Evolutionary conservation across 2,797 vertebrate genomes (phyloP), one percentile per base, ranked within the genome.

Genomic region (Ciconia nigra): DNA sequence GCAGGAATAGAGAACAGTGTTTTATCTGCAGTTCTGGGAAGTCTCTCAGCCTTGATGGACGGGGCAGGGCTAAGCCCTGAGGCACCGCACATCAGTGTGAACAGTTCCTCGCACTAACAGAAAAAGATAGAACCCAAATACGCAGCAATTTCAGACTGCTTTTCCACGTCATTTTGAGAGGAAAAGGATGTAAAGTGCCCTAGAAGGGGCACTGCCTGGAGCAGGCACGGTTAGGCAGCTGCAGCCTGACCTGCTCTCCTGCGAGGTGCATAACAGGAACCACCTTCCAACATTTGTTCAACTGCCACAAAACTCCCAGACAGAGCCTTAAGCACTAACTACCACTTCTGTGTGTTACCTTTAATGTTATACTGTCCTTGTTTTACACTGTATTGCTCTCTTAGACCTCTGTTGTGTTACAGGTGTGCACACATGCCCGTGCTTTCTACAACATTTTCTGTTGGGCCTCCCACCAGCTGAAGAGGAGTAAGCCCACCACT

Each of bases 391-490:
- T 21, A 55, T 12, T 69, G 42, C 15, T 52, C 52, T 71, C 59
- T 59, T 35, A 70, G 59, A 31, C 63, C 65, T 67, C 62, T 62
- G 39, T 1, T 47, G 35, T 78, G 20, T 55, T 61, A 59, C 69
- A 80, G 7, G 3, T 5, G 3, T 7, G 14, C 62, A 62, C 33
- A 74, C 0, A 0, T 0, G 0, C 44, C 41, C 1, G 1, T 5
- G 17, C 39, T 78, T 66, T 28, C 44, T 9, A 5, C 7, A 42
- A 11, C 20, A 8, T 19, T 49, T 82, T 33, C 55, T 44, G 46
- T 9, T 57, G 49, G 92, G 51, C 46, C n/a, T 57, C 35, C 9
- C 37, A 66, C 51, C 13, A 57, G n/a, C 44, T 81, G 55, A 81
- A 83, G 71, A 66, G 57, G 72, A 47, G 72, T 0, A 62, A 37